These are phyloP conservation scores for Scaeva pyrastri DNA, from an alignment of 2,888 invertebrate genomes.

Conservation along the genomic window DNA sequence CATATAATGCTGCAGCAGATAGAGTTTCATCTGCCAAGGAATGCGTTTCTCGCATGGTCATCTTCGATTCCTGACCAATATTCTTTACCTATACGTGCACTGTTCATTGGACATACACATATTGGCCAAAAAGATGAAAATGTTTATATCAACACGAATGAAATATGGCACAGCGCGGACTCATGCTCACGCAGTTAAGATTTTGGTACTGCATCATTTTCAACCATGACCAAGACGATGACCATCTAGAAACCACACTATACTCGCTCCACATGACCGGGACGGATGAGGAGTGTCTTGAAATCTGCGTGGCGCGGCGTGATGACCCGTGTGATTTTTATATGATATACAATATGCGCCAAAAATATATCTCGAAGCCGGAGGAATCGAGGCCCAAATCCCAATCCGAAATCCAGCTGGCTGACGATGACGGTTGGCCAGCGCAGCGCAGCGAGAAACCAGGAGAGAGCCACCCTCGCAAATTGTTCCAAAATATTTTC, in stretches of 20 bases:
- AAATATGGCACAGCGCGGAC: slow-evolving; percentile 65
- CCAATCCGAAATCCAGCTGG: neutral
- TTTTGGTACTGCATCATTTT: slow-evolving; percentile 64
- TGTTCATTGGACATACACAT: slow-evolving; percentile 29
- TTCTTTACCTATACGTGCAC: slow-evolving; percentile 18
- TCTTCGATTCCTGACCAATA: slow-evolving; percentile 5
- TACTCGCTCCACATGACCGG: neutral
- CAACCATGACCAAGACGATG: slow-evolving; percentile 34
- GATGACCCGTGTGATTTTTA: slow-evolving; percentile 62
- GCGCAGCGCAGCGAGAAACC: neutral
- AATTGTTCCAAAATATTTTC: slow-evolving; percentile 78
- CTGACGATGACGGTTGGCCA: no score
- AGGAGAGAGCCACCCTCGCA: slow-evolving; percentile 77
- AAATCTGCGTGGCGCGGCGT: slow-evolving; percentile 46
- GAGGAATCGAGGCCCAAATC: slow-evolving; percentile 24
- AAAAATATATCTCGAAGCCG: slow-evolving; percentile 34
- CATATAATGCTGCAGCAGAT: neutral
- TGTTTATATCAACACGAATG: slow-evolving; percentile 71
- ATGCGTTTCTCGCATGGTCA: slow-evolving; percentile 9
- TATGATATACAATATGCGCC: slow-evolving; percentile 56
- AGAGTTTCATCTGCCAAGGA: slow-evolving; percentile 3
- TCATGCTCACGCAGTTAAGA: slow-evolving; percentile 64
- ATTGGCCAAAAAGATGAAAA: slow-evolving; percentile 54
- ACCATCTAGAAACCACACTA: slow-evolving; percentile 1
- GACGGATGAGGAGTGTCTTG: neutral